Conservation (phyloP, 2,797 vertebrate genomes). For the Syndactyla subalaris region DNA sequence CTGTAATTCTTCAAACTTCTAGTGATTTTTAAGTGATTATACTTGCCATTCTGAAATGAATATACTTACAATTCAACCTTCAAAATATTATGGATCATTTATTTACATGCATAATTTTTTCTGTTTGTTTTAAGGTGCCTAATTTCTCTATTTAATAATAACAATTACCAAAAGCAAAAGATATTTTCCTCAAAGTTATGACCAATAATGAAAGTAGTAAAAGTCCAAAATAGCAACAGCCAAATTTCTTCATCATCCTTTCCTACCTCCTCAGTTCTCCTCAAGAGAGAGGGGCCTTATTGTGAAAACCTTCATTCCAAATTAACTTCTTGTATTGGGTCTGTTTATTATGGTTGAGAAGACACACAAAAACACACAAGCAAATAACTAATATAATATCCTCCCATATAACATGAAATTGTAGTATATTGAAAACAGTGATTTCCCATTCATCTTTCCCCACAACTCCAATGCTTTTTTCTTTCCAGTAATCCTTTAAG, state of each 20-base stretch:
- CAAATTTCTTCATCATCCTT: neutral
- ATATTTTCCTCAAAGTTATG: neutral
- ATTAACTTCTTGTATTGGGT: neutral
- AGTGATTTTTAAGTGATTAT: neutral
- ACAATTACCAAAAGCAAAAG: neutral
- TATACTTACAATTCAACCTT: neutral
- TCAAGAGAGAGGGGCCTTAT: fast-evolving
- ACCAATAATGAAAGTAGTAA: neutral
- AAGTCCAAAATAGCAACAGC: neutral
- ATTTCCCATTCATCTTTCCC: neutral
- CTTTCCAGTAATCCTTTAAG: neutral
- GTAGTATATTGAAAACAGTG: neutral
- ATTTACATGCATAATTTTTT: fast-evolving
- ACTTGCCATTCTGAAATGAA: neutral
- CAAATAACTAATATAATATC: neutral
- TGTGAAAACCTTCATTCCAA: neutral
- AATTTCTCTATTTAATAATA: neutral
- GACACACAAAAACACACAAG: neutral
- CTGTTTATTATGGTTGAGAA: neutral
- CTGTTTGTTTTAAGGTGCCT: fast-evolving
- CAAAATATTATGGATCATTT: neutral
- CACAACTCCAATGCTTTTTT: neutral
- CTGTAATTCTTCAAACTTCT: neutral
- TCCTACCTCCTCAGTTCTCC: neutral
- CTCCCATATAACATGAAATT: neutral